Evolutionary conservation across 2,797 vertebrate species (phyloP).

Genomic region (Leptatherina wallacei): DNA sequence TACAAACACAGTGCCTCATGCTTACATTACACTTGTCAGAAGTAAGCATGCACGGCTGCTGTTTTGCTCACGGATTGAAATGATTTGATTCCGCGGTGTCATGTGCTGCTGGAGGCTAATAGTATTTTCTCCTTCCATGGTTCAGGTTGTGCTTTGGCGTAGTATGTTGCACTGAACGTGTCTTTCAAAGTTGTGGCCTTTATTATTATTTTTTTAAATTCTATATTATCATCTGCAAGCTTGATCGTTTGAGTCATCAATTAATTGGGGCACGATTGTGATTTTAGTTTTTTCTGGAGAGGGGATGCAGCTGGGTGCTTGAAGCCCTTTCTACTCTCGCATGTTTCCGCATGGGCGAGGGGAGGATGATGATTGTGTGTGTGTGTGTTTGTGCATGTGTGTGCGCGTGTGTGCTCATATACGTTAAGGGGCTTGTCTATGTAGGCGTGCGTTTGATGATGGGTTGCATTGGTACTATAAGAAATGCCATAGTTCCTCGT

Average conservation of each 20-base stretch:
- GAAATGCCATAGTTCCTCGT: slow-evolving; percentile 14
- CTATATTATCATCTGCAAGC: neutral
- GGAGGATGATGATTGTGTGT: slow-evolving; percentile 20
- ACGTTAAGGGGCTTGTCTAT: slow-evolving; percentile 52
- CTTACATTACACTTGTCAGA: neutral
- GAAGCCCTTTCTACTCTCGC: slow-evolving; percentile 13
- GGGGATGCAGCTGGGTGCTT: slow-evolving; percentile 31
- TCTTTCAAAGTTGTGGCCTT: neutral
- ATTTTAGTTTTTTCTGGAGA: too few relatives aligned
- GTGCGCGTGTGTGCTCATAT: slow-evolving; percentile 17
- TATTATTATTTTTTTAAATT: neutral
- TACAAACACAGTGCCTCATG: slow-evolving; percentile 7
- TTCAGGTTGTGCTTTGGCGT: slow-evolving; percentile 38
- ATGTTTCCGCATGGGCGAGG: slow-evolving; percentile 64
- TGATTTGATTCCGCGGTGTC: slow-evolving; percentile 40
- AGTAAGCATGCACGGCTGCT: neutral
- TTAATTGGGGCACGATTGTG: too few relatives aligned
- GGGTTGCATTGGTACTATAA: slow-evolving; percentile 44
- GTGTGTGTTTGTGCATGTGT: slow-evolving; percentile 19
- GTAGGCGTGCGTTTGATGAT: slow-evolving; percentile 52
- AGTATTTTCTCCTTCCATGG: slow-evolving; percentile 52
- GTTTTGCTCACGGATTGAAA: slow-evolving; percentile 8
- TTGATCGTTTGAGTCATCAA: neutral
- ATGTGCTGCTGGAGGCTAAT: slow-evolving; percentile 47
- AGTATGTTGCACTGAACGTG: slow-evolving; percentile 18